Evolutionary conservation across 2,113 vertebrate species (phyloP).

Genomic region (Coptodon rendalli): DNA sequence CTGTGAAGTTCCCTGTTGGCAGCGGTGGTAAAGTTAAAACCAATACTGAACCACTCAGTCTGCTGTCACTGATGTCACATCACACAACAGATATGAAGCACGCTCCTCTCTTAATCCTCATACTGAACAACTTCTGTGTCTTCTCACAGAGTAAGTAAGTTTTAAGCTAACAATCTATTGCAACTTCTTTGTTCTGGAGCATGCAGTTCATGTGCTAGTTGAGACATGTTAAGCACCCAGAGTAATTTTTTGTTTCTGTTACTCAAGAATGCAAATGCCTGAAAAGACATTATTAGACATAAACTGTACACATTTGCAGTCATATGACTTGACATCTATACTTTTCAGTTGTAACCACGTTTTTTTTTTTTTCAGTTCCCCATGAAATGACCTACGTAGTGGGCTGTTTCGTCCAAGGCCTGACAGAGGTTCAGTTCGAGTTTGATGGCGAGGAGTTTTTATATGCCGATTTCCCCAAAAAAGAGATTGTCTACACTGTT

Average conservation of each 20-base stretch:
- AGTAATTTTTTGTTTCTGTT: not conserved
- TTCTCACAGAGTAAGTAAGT: slow-evolving; percentile 14
- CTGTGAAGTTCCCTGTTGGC: not conserved
- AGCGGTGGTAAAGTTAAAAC: not conserved
- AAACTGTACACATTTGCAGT: not conserved
- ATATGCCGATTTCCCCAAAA: slow-evolving; percentile 8
- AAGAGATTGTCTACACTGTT: not conserved
- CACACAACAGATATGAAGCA: not conserved
- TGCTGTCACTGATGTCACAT: not conserved
- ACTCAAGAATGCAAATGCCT: not conserved
- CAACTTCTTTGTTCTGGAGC: not conserved
- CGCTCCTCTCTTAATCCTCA: not conserved
- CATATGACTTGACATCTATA: not conserved
- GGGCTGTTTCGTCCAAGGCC: not conserved
- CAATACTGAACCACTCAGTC: not conserved
- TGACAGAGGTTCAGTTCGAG: not conserved
- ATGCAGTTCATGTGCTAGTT: not conserved
- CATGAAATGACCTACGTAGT: not conserved
- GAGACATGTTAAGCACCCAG: not conserved
- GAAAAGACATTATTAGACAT: not conserved
- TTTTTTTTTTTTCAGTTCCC: slow-evolving; percentile 17
- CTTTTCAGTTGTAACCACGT: not conserved
- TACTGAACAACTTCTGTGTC: not conserved
- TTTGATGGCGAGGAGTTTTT: slow-evolving; percentile 9
- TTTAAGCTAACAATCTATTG: not conserved